These are phyloP conservation scores for Teleiodes luculella DNA, from an alignment of 2,888 invertebrate genomes.

Conservation along the genomic window DNA sequence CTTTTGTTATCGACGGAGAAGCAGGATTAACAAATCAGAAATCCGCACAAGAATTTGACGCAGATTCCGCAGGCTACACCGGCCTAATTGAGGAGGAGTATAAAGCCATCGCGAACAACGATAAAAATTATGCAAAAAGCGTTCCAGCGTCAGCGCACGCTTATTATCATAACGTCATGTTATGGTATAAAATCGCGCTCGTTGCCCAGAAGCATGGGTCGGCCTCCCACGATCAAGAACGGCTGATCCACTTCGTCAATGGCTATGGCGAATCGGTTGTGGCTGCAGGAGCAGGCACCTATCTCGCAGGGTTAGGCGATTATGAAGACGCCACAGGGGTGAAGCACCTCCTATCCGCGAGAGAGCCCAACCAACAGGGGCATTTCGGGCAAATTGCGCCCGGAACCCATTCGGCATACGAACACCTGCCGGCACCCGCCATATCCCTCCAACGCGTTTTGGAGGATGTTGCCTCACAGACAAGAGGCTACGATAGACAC, in stretches of 20 bases:
- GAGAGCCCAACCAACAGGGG: conserved; percentile 18
- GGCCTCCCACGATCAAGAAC: conserved; percentile 2
- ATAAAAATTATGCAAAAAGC: conserved; percentile 21
- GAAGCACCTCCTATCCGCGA: conserved; percentile 13
- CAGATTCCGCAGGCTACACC: conserved; percentile 22
- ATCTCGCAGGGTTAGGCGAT: conserved; percentile 22
- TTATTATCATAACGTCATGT: conserved; percentile 16
- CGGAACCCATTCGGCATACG: conserved; percentile 19
- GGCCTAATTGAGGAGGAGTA: conserved; percentile 22
- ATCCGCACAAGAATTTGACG: conserved; percentile 12
- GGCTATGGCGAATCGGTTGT: conserved; percentile 11
- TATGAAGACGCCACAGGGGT: conserved; percentile 21
- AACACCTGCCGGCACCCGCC: conserved; percentile 20
- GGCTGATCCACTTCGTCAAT: conserved; percentile 12
- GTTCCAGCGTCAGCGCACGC: conserved; percentile 20
- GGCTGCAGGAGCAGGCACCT: conserved; percentile 20
- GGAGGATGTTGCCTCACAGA: conserved; percentile 9
- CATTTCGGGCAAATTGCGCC: conserved; percentile 21
- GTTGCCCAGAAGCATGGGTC: not conserved
- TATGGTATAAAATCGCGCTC: conserved; percentile 3
- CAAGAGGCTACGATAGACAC: not conserved
- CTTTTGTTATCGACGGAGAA: conserved; percentile 22
- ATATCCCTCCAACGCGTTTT: conserved; percentile 18
- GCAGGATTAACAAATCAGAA: conserved; percentile 17
- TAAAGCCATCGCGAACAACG: conserved; percentile 22